These are phyloP conservation scores for Deilephila elpenor DNA, from an alignment of 2,888 invertebrate species.

Conservation along the genomic window DNA sequence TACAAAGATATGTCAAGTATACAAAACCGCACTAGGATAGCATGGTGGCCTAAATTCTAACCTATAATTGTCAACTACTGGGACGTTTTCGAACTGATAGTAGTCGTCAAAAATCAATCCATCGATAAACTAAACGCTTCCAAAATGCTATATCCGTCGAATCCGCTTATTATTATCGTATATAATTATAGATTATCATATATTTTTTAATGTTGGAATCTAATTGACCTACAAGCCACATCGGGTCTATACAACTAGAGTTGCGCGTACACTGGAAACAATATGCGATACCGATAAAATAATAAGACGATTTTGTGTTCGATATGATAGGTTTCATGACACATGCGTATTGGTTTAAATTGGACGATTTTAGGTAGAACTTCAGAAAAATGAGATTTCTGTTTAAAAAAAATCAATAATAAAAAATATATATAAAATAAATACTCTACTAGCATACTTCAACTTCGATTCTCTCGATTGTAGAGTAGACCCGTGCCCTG, in stretches of 20 bases:
- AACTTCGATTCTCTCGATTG: too few relatives aligned
- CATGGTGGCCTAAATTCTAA: too few relatives aligned
- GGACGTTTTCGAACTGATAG: neutral
- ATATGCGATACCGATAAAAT: slow-evolving; percentile 34
- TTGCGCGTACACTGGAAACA: slow-evolving; percentile 38
- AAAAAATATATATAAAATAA: neutral
- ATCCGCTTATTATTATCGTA: slow-evolving; percentile 12
- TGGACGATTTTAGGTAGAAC: neutral
- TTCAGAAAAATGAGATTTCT: neutral
- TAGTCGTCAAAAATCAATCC: neutral
- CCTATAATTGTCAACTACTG: too few relatives aligned
- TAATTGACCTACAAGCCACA: slow-evolving; percentile 82
- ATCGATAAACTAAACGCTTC: slow-evolving; percentile 18
- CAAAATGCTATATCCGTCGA: neutral
- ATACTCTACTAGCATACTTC: neutral
- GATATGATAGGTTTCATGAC: neutral
- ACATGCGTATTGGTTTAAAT: neutral
- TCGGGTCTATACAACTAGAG: slow-evolving; percentile 52
- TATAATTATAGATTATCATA: slow-evolving; percentile 22
- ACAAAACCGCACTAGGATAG: too few relatives aligned
- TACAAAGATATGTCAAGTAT: too few relatives aligned
- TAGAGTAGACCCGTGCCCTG: too few relatives aligned
- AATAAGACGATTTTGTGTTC: neutral
- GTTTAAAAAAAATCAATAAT: too few relatives aligned
- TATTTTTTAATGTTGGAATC: slow-evolving; percentile 37